Evolutionary conservation across 2,113 vertebrate genomes (phyloP).

Genomic region (Phylloscopus trochiloides): DNA sequence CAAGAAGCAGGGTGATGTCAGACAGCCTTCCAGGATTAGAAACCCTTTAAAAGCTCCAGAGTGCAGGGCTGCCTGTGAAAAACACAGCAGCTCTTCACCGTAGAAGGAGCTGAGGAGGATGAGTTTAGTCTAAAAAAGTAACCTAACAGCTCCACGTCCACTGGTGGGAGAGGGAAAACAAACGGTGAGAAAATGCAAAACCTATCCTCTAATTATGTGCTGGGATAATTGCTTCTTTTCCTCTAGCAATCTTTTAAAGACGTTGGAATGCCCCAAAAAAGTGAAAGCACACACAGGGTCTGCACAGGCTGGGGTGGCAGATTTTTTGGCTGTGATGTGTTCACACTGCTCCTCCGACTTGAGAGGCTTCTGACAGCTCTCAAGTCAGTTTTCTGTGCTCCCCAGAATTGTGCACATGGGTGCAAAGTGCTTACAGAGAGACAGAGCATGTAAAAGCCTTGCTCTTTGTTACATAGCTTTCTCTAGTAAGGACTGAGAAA

Average conservation of each 20-base stretch:
- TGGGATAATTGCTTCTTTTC: neutral
- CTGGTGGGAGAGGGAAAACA: neutral
- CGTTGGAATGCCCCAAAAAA: neutral
- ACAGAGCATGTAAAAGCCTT: neutral
- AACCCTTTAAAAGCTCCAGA: constrained; percentile 91
- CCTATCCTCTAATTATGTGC: neutral
- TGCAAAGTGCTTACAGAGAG: neutral
- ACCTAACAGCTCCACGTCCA: neutral
- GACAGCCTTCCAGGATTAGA: constrained; percentile 92
- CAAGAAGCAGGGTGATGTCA: constrained; percentile 88
- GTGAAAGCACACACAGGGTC: neutral
- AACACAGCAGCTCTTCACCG: neutral
- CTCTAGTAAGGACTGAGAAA: neutral
- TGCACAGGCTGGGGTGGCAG: neutral
- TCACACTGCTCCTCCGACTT: neutral
- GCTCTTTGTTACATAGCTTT: neutral
- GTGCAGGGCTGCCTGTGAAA: constrained; percentile 8
- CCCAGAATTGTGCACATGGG: neutral
- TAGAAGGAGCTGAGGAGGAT: constrained; percentile 54
- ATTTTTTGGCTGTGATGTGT: neutral
- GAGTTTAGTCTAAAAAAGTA: neutral
- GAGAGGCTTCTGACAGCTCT: neutral
- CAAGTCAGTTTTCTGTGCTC: neutral
- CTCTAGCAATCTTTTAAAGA: neutral
- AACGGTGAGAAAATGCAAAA: neutral